These are phyloP conservation scores for Cephalopterus ornatus DNA, from an alignment of 2,113 vertebrate species.

Conservation along the genomic window DNA sequence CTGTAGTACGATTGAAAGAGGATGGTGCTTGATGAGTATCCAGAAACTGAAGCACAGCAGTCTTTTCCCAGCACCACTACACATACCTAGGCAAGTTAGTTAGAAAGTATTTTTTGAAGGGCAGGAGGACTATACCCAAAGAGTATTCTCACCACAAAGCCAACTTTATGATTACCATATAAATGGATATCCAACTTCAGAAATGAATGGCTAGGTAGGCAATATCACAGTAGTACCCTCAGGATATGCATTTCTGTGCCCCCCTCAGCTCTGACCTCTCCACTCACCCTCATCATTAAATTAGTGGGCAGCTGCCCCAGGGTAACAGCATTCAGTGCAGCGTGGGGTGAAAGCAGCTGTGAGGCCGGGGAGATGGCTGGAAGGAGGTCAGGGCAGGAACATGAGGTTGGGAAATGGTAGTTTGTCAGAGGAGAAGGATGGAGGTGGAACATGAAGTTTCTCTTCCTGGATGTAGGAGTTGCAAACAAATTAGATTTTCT, in stretches of 20 bases:
- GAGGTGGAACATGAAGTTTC: background rate
- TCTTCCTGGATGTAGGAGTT: background rate
- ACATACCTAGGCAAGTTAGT: background rate
- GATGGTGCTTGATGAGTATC: background rate
- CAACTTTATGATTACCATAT: background rate
- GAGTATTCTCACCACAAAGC: background rate
- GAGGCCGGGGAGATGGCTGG: background rate
- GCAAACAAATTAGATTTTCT: background rate
- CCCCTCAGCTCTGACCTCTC: background rate
- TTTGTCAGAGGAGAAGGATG: background rate
- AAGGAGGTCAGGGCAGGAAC: background rate
- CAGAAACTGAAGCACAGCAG: background rate
- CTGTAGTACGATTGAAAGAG: background rate
- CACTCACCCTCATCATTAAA: background rate
- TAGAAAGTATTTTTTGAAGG: background rate
- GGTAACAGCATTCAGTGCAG: fast-evolving
- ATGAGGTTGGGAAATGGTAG: background rate
- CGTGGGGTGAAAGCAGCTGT: background rate
- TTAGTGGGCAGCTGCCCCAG: background rate
- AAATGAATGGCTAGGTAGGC: background rate
- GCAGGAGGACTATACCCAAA: background rate
- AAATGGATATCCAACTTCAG: background rate
- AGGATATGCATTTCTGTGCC: background rate
- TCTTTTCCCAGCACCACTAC: background rate
- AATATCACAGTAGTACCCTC: background rate